Base-by-base conservation (phyloP, 2,888 invertebrate species). In the Macrophya annulata region DNA sequence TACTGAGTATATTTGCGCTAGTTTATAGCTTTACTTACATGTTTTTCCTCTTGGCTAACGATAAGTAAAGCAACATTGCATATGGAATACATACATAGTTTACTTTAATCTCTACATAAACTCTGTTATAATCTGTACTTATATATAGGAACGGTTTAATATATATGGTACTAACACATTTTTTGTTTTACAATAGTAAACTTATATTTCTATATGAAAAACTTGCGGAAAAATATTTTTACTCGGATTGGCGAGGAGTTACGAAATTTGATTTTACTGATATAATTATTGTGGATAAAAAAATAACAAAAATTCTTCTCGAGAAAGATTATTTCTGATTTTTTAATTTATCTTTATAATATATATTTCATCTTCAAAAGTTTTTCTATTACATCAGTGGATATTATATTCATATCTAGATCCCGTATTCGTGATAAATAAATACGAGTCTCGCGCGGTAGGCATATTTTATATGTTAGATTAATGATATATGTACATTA, bases 51-150 rank as follows among this genome's bases (percentile, higher is more conserved):
- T 71, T 17, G 37, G 43, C 45, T 43, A 45, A 45, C 45, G 74
- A 45, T 21, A 68, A 68, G 68, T 31, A 74, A 74, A 74, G 43
- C 74, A 45, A 45, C 74, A 74, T 74, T n/a, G 45, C 43, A 74
- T 74, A 74, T 10, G 25, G 17, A 9, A 74, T n/a, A 74, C 40
- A 21, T 25, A 17, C 10, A 68, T 25, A 62, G 62, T 37, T 68
- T 68, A 68, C 37, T 68, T 68, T 37, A 37, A 68, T 68, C 31
- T 68, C 68, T 68, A 68, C 31, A 17, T 17, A 68, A 37, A 68
- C 31, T 68, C 17, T 37, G 62, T 15, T 62, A 25, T 62, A 21
- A 62, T 62, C 62, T 68, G 6, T 25, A 4, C 4, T 62, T 37
- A 37, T 68, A 37, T 6, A 68, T 37, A 4, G 12, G 25, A 21